Evolutionary conservation across 1,140 invertebrate species (phyloP).

Genomic region (Metaphire vulgaris): DNA sequence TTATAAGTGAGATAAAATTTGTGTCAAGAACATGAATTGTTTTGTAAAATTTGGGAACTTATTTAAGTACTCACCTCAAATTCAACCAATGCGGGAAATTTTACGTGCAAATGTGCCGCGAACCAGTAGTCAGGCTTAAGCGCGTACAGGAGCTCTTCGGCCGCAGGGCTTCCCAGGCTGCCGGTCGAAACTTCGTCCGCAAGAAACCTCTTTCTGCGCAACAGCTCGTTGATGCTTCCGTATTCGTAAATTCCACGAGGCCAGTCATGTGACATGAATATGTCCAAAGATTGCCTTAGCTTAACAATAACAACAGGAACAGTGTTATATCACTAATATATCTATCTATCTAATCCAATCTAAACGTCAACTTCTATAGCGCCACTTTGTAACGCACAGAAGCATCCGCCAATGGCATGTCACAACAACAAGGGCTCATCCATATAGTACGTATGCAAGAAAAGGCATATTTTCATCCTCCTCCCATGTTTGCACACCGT

Average conservation of each 20-base stretch:
- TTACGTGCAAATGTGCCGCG: constrained; percentile 91
- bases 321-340: background rate
- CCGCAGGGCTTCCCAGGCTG: constrained; percentile 74
- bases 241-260: constrained; percentile 78
- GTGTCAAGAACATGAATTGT: no score
- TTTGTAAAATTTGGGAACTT: no score
- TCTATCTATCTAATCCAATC: no score
- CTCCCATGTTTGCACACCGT: no score
- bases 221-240: constrained; percentile 67
- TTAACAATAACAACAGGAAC: constrained; percentile 34
- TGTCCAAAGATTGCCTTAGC: constrained; percentile 63
- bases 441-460: no score
- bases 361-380: no score
- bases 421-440: no score
- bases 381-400: no score
- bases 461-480: no score
- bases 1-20: no score
- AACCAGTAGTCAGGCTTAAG: constrained; percentile 91
- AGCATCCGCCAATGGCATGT: no score
- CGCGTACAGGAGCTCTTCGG: constrained; percentile 67
- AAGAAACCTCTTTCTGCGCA: constrained; percentile 78
- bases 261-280: constrained; percentile 96
- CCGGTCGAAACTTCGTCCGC: constrained; percentile 73
- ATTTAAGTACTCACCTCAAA: constrained; percentile 62
- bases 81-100: constrained; percentile 79